Base-by-base conservation (phyloP, 2,888 invertebrate species). In the Copidosoma aretas region DNA sequence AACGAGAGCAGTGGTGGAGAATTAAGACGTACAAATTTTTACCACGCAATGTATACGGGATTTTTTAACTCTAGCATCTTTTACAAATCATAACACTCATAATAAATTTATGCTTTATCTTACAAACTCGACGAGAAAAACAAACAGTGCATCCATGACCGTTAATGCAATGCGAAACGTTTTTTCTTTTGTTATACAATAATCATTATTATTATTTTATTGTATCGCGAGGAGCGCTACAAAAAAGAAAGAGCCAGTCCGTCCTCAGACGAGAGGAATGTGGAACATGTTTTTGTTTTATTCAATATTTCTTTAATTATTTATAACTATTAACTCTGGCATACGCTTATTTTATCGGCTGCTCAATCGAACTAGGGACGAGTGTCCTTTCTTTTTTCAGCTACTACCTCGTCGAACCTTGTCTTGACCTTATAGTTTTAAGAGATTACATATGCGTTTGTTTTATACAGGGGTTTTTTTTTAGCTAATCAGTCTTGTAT, bases 401-500 rank as follows among this genome's bases (percentile, higher is more conserved):
- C 73, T 73, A 80, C 79, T 77, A 80, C 81, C 82, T 81, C 80
- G 77, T 78, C 54, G 63, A 70, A 64, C 63, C 56, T 22, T 49
- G 51, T 66, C 52, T 68, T 60, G 58, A 69, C 64, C 65, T 64
- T 72, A 69, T 60, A 64, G 39, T 63, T 67, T 77, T 78, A 79
- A 80, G 78, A 81, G 81, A 79, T 81, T 75, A 80, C 78, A 77
- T 79, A 17, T 12, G 43, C 12, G 43, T 46, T 46, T 46, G 15
- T 46, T 46, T 80, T 81, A 81, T 78, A 80, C 77, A 77, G 78
- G 80, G 78, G 80, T 80, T 8, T 46, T 72, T 82, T 82, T 72
- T 82, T 82, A 83, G 82, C 83, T 83, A 83, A 82, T 83, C 83
- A 83, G 83, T 83, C 83, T 83, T 83, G 79, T 82, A 80, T 81